Base-by-base conservation (phyloP, 1,140 invertebrate genomes). In the Agraylea sexmaculata region DNA sequence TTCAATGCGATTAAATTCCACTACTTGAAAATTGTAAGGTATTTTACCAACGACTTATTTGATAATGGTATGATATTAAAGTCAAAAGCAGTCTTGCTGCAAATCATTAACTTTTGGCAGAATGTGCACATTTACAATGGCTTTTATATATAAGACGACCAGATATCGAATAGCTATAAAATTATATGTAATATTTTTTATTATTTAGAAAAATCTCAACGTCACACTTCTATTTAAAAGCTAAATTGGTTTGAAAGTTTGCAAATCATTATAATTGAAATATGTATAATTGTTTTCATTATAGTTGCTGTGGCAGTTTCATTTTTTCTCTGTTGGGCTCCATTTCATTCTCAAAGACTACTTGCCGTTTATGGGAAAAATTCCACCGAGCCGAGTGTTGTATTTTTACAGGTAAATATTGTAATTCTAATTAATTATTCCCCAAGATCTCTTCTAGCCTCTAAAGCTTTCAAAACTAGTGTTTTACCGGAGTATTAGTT, bases 281-380 rank as follows among this genome's bases (percentile, higher is more conserved):
- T 15, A 23, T 35, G n/a, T n/a, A n/a, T n/a, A n/a, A 20, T 42
- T 37, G 32, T 29, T 42, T 4, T 16, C 19, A 17, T 64, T 62
- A 25, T 74, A 94, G 89, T 91, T 45, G 87, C 86, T 15, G 87
- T 94, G 17, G 87, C 90, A 18, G 74, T 90, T 28, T 86, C 86
- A 10, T 94, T 94, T 66, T 91, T 92, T 67, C 67, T 91, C 12
- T 92, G 87, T 60, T 93, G 88, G 88, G 85, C 86, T 2, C 89
- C 89, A n/a, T 93, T 91, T 59, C 88, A 93, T 56, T 75, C 81
- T 16, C 88, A 92, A 61, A 60, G 88, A 12, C 66, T 91, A 12
- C 69, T 89, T 44, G 79, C 80, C 20, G 74, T 85, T 36, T 87
- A 86, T 55, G 71, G 75, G 3, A 69, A 68, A 35, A 61, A 55